Evolutionary conservation across 2,888 invertebrate genomes (phyloP).

Genomic region (Ommatoiulus sabulosus): DNA sequence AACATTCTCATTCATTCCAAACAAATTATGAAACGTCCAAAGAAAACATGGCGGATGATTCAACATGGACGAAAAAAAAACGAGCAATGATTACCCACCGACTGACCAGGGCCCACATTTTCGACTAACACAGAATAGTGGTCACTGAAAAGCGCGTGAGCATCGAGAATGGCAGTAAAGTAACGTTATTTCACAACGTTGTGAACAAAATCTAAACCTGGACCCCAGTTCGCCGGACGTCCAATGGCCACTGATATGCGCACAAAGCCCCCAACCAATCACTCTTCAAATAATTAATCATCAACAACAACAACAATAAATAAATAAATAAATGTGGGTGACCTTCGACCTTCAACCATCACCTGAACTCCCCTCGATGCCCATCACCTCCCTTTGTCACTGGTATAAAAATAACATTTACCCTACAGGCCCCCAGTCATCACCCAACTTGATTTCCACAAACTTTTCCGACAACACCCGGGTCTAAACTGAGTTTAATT

Average conservation of each 20-base stretch:
- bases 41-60: slow-evolving; percentile 13
- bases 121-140: no score
- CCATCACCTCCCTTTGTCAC: slow-evolving; percentile 31
- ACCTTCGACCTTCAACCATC: slow-evolving; percentile 10
- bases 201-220: no score
- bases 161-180: no score
- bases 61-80: not conserved
- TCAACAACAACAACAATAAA: slow-evolving; percentile 20
- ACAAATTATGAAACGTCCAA: not conserved
- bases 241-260: slow-evolving; percentile 10
- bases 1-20: slow-evolving; percentile 21
- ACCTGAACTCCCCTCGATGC: slow-evolving; percentile 22
- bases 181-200: no score
- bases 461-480: not conserved
- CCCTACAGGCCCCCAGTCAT: not conserved
- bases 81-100: not conserved
- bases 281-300: slow-evolving; percentile 11
- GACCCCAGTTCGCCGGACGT: not conserved
- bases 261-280: not conserved
- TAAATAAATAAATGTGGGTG: slow-evolving; percentile 40
- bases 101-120: no score
- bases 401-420: slow-evolving; percentile 35
- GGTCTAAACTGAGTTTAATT: not conserved
- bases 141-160: no score
- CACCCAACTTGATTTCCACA: not conserved